Base-by-base conservation (phyloP, 2,113 vertebrate species). In the Acanthisitta chloris region DNA sequence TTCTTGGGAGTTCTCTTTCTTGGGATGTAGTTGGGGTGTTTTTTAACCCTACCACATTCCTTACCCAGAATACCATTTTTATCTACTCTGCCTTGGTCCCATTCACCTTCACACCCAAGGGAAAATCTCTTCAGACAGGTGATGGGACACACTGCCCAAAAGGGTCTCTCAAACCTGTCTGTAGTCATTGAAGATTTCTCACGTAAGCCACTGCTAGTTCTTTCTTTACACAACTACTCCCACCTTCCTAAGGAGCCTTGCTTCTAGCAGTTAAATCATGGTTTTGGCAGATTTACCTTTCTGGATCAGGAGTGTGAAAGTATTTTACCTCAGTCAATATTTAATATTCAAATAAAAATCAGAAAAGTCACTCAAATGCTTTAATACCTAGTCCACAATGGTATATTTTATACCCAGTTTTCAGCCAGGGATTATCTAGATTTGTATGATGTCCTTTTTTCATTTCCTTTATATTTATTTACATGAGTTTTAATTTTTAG, bases 301-400 rank as follows among this genome's bases (percentile, higher is more conserved):
- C 31, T 83, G 71, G 17, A 72, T 82, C 28, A 43, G 46, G 17
- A 81, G 42, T 19, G 23, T 61, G 38, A 69, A 61, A 76, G 38
- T 42, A n/a, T 73, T 82, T 69, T 91, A 52, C 69, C 46, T 89
- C n/a, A 49, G 64, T 66, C 65, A 81, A 23, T 81, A 77, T 69
- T 91, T 83, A 78, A 81, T 71, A 66, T 49, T 89, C 17, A 71
- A 89, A 77, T 73, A 89, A 65, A 84, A 84, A 79, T 65, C 48
- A 79, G 52, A 45, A 48, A 66, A 94, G 24, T 46, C 40, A 14
- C 31, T 59, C 2, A 3, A 84, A 87, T 81, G 31, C 28, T 49
- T 81, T 49, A 55, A 45, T 66, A 38, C 34, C 25, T 69, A 24
- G 48, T 62, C 23, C 38, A 59, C 31, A 62, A 6, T 16, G 34